phyloP scores from a whole-genome alignment of 2,113 vertebrate species.

The Larimichthys crocea region DNA sequence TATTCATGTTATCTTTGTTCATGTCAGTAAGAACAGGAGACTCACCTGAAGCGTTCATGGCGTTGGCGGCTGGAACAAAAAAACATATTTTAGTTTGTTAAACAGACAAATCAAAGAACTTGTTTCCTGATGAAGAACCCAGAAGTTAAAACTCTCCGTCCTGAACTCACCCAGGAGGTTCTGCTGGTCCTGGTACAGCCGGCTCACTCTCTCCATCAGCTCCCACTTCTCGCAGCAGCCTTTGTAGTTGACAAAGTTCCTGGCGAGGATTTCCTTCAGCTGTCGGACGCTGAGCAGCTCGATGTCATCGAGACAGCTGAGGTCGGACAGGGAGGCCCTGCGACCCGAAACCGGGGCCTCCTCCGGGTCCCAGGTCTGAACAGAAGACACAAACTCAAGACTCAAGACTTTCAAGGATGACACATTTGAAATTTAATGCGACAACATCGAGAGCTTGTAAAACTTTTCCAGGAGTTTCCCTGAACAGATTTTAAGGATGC shows the following conservation, averaged over 20 bases:
- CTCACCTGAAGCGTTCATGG: constrained; percentile 49
- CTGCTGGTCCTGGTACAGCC: constrained; percentile 92
- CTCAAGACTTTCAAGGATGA: no score
- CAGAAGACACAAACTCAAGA: not conserved
- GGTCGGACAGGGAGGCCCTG: constrained; percentile 92
- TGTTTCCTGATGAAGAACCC: not conserved
- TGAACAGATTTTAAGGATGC: not conserved
- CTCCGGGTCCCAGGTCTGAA: constrained; percentile 88
- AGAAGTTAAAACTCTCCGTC: not conserved
- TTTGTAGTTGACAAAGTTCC: constrained; percentile 98
- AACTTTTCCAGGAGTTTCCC: no score
- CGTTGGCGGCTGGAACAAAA: constrained; percentile 51
- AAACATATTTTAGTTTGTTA: not conserved
- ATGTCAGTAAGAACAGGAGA: not conserved
- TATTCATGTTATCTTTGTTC: no score
- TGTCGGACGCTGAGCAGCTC: constrained; percentile 92
- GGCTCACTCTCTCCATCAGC: constrained; percentile 93
- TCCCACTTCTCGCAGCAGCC: constrained; percentile 99
- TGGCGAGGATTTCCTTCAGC: constrained; percentile 95
- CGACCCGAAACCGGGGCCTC: constrained; percentile 87
- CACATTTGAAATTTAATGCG: not conserved
- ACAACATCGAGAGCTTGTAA: not conserved
- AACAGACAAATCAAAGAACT: no score
- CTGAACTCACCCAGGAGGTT: constrained; percentile 68
- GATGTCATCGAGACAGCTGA: constrained; percentile 87